Evolutionary conservation across 2,113 vertebrate species (phyloP), one percentile per base, ranked within the genome.

Genomic region (Toxostoma redivivum): DNA sequence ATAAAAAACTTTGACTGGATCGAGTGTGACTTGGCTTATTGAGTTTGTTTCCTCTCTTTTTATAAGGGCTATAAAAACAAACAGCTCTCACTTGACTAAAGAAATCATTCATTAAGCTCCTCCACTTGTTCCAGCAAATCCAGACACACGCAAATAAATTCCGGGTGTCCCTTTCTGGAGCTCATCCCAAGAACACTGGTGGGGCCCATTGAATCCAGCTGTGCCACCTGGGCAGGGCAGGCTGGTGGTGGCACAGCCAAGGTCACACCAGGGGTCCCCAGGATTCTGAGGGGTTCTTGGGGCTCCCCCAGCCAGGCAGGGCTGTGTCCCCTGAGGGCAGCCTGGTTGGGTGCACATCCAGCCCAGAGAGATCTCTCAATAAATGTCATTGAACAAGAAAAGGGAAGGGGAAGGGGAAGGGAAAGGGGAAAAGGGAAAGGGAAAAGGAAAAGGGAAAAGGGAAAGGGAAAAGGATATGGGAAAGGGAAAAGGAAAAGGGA

Each of bases 41-140:
- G 93, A 90, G 92, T 84, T 95, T 95, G 95, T 96, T 96, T 96
- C 95, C 92, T 91, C 88, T 95, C 95, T 92, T 95, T 94, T 95
- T 90, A 91, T 83, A 96, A 92, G 88, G 90, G 72, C 92, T 93
- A 83, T 96, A 94, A 94, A 96, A 96, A 92, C 92, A 94, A 96
- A 95, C 92, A 95, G 93, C 83, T 93, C 92, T 96, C 86, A 56
- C 95, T 94, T 45, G 65, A 74, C 93, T 94, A 45, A 92, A 95
- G 96, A 92, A 93, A 94, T 90, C 78, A 65, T 92, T 96, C 90
- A 89, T 67, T 94, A 61, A 93, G 87, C 66, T 90, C 90, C 73
- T 76, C 81, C 79, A 21, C 81, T 91, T 85, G 74, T 77, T 95
- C 90, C 87, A 64, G 84, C 67, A 40, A 85, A 77, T 85, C 79